Percentiles rank a stretch among this genome's conserved stretches.
These are phyloP conservation scores for Pitta sordida DNA, from an alignment of 2,113 vertebrate species.

Conservation along the genomic window DNA sequence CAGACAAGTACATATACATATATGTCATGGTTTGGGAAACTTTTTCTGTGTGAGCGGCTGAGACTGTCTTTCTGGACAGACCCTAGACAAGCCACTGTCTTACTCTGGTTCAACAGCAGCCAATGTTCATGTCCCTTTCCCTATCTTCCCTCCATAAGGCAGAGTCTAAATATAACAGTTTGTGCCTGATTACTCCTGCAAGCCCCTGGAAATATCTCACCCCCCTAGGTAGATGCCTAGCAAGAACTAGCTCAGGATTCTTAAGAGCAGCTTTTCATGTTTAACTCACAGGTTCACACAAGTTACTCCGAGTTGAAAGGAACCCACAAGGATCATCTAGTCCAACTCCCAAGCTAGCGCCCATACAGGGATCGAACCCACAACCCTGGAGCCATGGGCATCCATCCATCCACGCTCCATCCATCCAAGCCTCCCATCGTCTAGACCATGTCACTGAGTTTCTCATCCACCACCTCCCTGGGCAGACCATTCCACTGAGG, in stretches of 20 bases:
- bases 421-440: no score
- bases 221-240: background rate
- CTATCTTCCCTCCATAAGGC: accelerated
- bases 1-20: background rate
- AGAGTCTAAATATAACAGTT: background rate
- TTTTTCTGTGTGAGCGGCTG: background rate
- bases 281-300: no score
- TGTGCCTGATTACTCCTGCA: background rate
- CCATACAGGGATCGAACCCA: no score
- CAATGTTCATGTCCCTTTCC: accelerated
- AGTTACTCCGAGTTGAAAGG: no score
- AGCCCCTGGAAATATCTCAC: background rate
- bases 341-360: no score
- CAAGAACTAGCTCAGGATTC: background rate
- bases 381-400: no score
- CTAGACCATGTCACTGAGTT: no score
- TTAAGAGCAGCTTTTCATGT: background rate
- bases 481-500: no score
- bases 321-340: no score
- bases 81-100: background rate
- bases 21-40: background rate
- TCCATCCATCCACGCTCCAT: no score
- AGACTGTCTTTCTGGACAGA: background rate
- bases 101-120: background rate
- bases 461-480: no score